These are phyloP conservation scores for Gymnoscopelus braueri DNA, from an alignment of 2,797 vertebrate genomes.

Conservation along the genomic window DNA sequence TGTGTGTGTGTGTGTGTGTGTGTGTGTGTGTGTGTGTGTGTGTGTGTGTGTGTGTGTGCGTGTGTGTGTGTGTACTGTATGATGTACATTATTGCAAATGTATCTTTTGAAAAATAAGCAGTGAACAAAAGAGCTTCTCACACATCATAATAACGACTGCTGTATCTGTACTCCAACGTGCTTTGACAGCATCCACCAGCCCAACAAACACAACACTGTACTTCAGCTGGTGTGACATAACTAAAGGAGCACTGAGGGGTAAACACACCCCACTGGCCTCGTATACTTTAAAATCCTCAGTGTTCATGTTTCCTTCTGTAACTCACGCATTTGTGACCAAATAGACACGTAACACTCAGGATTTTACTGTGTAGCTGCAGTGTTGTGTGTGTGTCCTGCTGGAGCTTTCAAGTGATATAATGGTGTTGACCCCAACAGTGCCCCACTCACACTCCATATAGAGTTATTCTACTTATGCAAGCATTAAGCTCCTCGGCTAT, in stretches of 20 bases:
- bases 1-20: too few relatives aligned
- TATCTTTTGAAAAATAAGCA: conserved; percentile 6
- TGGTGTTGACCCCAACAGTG: conserved; percentile 61
- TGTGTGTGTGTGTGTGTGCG: too few relatives aligned
- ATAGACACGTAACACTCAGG: not conserved
- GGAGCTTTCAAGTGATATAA: conserved; percentile 65
- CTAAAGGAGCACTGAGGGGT: conserved; percentile 36
- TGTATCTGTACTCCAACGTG: not conserved
- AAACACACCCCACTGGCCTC: conserved; percentile 34
- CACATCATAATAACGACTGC: conserved; percentile 10
- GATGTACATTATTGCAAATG: conserved; percentile 2
- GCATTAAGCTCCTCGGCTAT: conserved; percentile 61
- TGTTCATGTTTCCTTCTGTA: too few relatives aligned
- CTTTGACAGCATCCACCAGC: conserved; percentile 21
- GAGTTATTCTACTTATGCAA: conserved; percentile 75
- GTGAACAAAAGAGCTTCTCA: conserved; percentile 27
- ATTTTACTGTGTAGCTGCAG: conserved; percentile 4
- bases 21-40: too few relatives aligned
- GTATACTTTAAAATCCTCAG: not conserved
- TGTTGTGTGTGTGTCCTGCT: conserved; percentile 30
- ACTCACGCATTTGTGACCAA: too few relatives aligned
- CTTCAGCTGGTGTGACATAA: conserved; percentile 38
- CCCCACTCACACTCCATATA: conserved; percentile 43
- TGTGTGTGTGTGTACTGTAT: too few relatives aligned
- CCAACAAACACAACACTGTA: conserved; percentile 10